Conservation (phyloP, 2,797 vertebrate genomes). For the Bufotes viridis region DNA sequence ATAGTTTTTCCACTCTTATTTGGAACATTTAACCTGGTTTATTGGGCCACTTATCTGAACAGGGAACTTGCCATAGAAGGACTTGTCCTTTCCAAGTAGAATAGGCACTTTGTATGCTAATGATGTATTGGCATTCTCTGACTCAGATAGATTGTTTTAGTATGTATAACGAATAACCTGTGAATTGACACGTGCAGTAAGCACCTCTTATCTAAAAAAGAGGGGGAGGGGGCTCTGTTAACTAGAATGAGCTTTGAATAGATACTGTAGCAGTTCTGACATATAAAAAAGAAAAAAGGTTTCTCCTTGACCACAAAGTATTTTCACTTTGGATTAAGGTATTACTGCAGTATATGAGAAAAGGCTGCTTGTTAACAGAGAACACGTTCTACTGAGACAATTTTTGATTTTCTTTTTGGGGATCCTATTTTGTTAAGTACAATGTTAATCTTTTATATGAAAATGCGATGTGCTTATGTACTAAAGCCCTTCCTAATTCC, state of each 20-base stretch:
- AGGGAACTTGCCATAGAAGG: slow-evolving; percentile 93
- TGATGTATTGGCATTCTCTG: slow-evolving; percentile 70
- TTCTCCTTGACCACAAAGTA: slow-evolving; percentile 64
- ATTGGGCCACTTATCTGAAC: slow-evolving; percentile 98
- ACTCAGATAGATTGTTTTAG: slow-evolving; percentile 77
- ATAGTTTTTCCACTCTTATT: slow-evolving; percentile 98
- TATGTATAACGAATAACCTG: slow-evolving; percentile 89
- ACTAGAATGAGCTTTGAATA: slow-evolving; percentile 67
- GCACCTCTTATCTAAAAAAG: slow-evolving; percentile 73
- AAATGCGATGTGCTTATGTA: slow-evolving; percentile 46
- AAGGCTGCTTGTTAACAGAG: slow-evolving; percentile 51
- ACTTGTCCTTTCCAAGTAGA: slow-evolving; percentile 88
- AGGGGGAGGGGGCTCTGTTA: slow-evolving; percentile 52
- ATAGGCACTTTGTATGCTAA: slow-evolving; percentile 63
- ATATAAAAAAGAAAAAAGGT: slow-evolving; percentile 66
- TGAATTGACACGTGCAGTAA: slow-evolving; percentile 78
- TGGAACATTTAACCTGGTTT: slow-evolving; percentile 94
- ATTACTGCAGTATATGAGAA: slow-evolving; percentile 25
- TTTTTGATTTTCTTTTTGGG: slow-evolving; percentile 8
- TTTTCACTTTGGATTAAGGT: slow-evolving; percentile 50
- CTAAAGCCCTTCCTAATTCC: slow-evolving; percentile 32
- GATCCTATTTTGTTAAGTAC: slow-evolving; percentile 53
- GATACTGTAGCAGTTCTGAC: slow-evolving; percentile 68
- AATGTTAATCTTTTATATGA: slow-evolving; percentile 56
- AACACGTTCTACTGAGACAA: slow-evolving; percentile 31